Percentiles rank a stretch among this genome's conserved stretches.
These are phyloP conservation scores for Rhagonycha fulva DNA, from an alignment of 2,888 invertebrate species.

Conservation along the genomic window DNA sequence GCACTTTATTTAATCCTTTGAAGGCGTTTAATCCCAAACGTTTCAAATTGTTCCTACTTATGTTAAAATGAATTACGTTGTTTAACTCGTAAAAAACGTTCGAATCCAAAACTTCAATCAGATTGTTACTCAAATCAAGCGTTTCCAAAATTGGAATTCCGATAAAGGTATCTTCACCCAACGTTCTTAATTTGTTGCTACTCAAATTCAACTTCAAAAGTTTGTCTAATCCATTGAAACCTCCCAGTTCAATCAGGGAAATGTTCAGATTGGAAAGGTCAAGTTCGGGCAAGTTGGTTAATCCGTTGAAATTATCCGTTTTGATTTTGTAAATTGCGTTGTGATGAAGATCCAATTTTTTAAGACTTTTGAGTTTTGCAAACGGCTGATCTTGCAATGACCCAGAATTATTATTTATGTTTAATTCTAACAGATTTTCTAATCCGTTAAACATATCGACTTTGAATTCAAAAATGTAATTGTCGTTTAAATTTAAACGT, in stretches of 20 bases:
- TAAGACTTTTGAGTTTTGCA: neutral
- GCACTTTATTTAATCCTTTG: slow-evolving; percentile 47
- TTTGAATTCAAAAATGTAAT: neutral
- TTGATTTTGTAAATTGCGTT: neutral
- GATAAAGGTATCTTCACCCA: neutral
- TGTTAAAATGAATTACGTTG: neutral
- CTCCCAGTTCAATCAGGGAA: neutral
- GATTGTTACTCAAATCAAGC: neutral
- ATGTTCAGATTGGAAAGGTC: neutral
- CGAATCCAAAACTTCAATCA: neutral
- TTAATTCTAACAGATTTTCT: slow-evolving; percentile 19
- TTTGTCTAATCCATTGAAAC: neutral
- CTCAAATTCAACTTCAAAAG: slow-evolving; percentile 40
- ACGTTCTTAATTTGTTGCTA: slow-evolving; percentile 7
- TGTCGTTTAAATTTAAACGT: neutral
- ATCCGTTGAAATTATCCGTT: neutral
- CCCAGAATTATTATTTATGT: slow-evolving; percentile 22
- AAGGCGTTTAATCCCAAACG: slow-evolving; percentile 48
- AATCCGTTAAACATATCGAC: slow-evolving; percentile 19
- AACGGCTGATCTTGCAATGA: neutral
- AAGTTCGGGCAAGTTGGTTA: neutral
- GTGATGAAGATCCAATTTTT: neutral
- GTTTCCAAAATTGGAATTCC: neutral
- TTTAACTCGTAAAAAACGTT: neutral
- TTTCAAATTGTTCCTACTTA: slow-evolving; percentile 34